Evolutionary conservation across 1,140 invertebrate genomes (phyloP).

Genomic region (Alviniconcha marisindica): DNA sequence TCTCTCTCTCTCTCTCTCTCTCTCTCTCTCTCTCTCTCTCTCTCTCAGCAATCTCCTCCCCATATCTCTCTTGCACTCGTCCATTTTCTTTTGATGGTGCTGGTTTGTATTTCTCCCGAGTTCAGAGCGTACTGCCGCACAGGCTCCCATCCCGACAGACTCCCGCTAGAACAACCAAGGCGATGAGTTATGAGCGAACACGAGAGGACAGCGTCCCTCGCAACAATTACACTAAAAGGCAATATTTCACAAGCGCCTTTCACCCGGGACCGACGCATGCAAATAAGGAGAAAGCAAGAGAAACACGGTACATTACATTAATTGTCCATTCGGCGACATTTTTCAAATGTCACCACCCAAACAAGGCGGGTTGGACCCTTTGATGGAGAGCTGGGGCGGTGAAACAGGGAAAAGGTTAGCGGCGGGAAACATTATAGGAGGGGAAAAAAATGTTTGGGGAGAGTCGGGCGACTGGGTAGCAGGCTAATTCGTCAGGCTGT

Average conservation of each 20-base stretch:
- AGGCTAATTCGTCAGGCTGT: not conserved
- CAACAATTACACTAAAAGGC: slow-evolving; percentile 38
- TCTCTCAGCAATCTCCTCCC: not conserved
- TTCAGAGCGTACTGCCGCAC: not conserved
- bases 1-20: too few species aligned
- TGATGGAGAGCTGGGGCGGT: slow-evolving; percentile 6
- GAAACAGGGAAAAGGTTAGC: slow-evolving; percentile 16
- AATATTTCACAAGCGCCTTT: slow-evolving; percentile 16
- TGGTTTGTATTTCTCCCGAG: not conserved
- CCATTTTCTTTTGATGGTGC: too few species aligned
- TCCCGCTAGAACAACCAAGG: not conserved
- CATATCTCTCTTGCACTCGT: not conserved
- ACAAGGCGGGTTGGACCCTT: not conserved
- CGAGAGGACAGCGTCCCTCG: slow-evolving; percentile 12
- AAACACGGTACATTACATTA: slow-evolving; percentile 35
- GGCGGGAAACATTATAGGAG: too few species aligned
- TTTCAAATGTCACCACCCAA: slow-evolving; percentile 25
- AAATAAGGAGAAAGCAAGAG: slow-evolving; percentile 20
- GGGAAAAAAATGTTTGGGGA: not conserved
- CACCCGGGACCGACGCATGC: slow-evolving; percentile 15
- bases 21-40: not conserved
- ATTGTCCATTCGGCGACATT: slow-evolving; percentile 32
- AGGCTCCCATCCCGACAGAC: not conserved
- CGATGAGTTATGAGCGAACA: slow-evolving; percentile 29
- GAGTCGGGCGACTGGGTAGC: too few species aligned